Evolutionary conservation across 2,113 vertebrate species (phyloP).

Genomic region (Eudorcas thomsonii): DNA sequence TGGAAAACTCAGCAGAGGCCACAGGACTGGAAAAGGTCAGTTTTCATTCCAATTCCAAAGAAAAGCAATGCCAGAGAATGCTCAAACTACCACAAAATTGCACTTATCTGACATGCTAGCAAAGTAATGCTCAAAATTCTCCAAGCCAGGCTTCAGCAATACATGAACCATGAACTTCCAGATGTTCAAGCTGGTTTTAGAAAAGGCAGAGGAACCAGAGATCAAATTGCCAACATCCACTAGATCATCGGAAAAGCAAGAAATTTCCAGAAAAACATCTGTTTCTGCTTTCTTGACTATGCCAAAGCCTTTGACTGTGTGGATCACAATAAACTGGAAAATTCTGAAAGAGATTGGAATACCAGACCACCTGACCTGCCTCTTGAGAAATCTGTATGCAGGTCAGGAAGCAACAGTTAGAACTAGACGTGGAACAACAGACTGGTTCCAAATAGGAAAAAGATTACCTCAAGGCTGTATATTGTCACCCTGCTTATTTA

Average conservation of each 20-base stretch:
- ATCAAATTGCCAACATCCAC: background rate
- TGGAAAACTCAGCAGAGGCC: background rate
- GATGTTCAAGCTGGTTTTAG: background rate
- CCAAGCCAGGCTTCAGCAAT: background rate
- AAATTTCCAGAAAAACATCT: background rate
- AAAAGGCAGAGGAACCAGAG: background rate
- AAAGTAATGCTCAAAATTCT: background rate
- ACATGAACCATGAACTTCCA: accelerated
- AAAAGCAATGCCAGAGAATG: background rate
- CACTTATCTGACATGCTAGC: background rate
- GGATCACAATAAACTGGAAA: background rate
- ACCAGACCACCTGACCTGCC: background rate
- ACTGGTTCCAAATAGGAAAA: background rate
- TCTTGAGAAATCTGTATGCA: background rate
- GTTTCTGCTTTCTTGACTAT: background rate
- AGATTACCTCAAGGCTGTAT: accelerated
- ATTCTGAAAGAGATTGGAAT: background rate
- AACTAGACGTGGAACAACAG: background rate
- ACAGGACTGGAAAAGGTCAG: background rate
- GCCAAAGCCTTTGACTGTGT: background rate
- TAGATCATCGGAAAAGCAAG: accelerated
- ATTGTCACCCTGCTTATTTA: background rate
- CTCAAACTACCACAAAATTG: accelerated
- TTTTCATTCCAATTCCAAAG: background rate
- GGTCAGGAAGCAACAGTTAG: background rate